Percentiles rank a stretch among this genome's conserved stretches.
phyloP scores from a whole-genome alignment of 2,113 vertebrate species.

The Salvelinus namaycush region DNA sequence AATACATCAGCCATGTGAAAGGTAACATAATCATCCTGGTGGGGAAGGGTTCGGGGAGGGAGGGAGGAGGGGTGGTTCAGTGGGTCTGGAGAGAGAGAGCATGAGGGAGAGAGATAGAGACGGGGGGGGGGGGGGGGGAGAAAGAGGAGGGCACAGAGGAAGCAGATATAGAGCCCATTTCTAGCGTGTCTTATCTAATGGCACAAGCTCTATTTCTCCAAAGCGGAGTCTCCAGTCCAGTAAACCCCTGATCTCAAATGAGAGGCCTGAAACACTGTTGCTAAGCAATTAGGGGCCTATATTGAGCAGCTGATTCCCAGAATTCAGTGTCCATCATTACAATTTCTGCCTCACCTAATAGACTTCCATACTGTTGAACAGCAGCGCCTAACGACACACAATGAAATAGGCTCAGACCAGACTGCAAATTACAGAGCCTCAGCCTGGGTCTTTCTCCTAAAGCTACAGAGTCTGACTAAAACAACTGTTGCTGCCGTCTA shows the following conservation, averaged over 20 bases:
- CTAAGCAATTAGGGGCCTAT: slow-evolving; percentile 95
- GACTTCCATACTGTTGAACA: slow-evolving; percentile 76
- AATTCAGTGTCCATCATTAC: slow-evolving; percentile 79
- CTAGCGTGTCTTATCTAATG: slow-evolving; percentile 95
- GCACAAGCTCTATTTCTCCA: slow-evolving; percentile 97
- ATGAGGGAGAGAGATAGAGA: slow-evolving; percentile 22
- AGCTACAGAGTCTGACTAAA: slow-evolving; percentile 34
- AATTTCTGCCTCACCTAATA: slow-evolving; percentile 77
- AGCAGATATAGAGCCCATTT: slow-evolving; percentile 93
- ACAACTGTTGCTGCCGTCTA: slow-evolving; percentile 62
- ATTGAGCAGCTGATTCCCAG: slow-evolving; percentile 83
- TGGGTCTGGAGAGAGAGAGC: slow-evolving; percentile 23
- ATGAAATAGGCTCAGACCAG: slow-evolving; percentile 64
- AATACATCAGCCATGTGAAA: slow-evolving; percentile 93
- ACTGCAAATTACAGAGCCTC: slow-evolving; percentile 58
- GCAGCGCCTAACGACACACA: slow-evolving; percentile 56
- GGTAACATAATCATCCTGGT: slow-evolving; percentile 94
- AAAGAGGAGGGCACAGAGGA: slow-evolving; percentile 58
- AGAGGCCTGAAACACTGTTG: slow-evolving; percentile 91
- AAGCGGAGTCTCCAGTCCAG: slow-evolving; percentile 89
- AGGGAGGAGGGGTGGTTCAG: slow-evolving; percentile 17
- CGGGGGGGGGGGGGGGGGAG: slow-evolving; percentile 14
- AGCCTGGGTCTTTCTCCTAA: slow-evolving; percentile 29
- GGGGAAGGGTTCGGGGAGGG: slow-evolving; percentile 54
- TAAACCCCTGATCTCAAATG: slow-evolving; percentile 91